Percentiles rank a stretch among this genome's conserved stretches.
Evolutionary conservation across 2,797 vertebrate genomes (phyloP).

Genomic region (Trichosurus vulpecula): DNA sequence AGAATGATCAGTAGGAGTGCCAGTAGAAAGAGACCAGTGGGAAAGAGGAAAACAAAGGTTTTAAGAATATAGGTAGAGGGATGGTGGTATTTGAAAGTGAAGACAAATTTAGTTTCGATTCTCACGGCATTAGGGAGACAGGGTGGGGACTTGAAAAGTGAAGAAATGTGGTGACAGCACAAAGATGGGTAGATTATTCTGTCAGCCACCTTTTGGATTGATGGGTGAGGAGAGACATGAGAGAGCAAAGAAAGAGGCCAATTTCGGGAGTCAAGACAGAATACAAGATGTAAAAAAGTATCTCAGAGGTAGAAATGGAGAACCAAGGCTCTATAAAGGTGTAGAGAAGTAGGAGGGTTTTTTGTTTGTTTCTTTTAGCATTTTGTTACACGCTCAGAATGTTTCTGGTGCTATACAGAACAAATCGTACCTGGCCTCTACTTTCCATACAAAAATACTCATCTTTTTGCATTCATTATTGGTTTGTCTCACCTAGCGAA

Average conservation of each 20-base stretch:
- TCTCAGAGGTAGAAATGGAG: slow-evolving; percentile 72
- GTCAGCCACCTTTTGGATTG: slow-evolving; percentile 78
- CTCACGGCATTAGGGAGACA: slow-evolving; percentile 36
- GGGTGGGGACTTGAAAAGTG: slow-evolving; percentile 54
- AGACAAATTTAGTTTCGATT: neutral
- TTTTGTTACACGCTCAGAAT: neutral
- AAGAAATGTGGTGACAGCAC: slow-evolving; percentile 68
- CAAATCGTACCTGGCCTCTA: neutral
- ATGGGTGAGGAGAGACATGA: slow-evolving; percentile 76
- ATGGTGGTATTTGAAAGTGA: slow-evolving; percentile 7
- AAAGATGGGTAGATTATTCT: slow-evolving; percentile 70
- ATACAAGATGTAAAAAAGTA: slow-evolving; percentile 77
- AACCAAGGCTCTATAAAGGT: slow-evolving; percentile 60
- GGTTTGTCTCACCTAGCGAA: neutral
- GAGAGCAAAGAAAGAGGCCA: slow-evolving; percentile 71
- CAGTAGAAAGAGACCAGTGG: neutral
- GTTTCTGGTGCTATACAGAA: neutral
- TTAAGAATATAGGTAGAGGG: neutral
- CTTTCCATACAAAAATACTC: neutral
- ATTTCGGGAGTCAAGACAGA: slow-evolving; percentile 75
- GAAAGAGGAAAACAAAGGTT: neutral
- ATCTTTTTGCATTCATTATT: neutral
- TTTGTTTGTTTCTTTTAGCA: neutral
- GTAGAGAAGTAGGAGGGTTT: slow-evolving; percentile 34
- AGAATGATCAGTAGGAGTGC: neutral